Base-by-base conservation (phyloP, 2,797 vertebrate species). In the Nannoperca obscura region DNA sequence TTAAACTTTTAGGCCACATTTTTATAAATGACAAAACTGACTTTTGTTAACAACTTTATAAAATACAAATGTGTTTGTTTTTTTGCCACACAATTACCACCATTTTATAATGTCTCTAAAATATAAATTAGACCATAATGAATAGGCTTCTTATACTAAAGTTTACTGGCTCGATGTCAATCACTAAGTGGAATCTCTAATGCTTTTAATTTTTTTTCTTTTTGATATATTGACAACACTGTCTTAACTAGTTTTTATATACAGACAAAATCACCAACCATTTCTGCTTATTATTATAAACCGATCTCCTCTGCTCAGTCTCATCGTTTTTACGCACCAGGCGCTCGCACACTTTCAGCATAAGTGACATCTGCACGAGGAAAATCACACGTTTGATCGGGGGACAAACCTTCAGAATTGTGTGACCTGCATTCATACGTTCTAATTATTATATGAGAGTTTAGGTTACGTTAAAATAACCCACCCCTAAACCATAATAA, bases 331-430 rank as follows among this genome's bases (percentile, higher is more conserved):
- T 69, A 68, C 66, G 80, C 80, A 66, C 24, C 36, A 58, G 44
- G 46, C 76, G 34, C 34, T 13, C 20, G 66, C 69, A 67, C 69
- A 49, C 55, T 61, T 70, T 20, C 49, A 73, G 53, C 40, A 2
- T 71, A 69, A 76, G 27, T 87, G 78, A 76, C 85, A 89, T 66
- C 62, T 80, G 36, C 36, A 36, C 3, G 73, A 8, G 15, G 53
- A 22, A 5, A 50, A 71, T 73, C 38, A 71, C 8, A n/a, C 60
- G 22, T 66, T 50, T 82, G 71, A 85, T 82, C 64, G 4, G 8
- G 20, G 27, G 62, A 60, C 78, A 88, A 57, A 61, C 27, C 12
- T 50, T 15, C 36, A 49, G 19, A 62, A 20, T 69, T 55, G 15
- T 52, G 9, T 20, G 8, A 50, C 44, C 40, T 60, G 17, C 30